Percentiles rank a stretch among this genome's conserved stretches.
These are phyloP conservation scores for Muschampia plurimacula DNA, from an alignment of 2,888 invertebrate species.

Conservation along the genomic window DNA sequence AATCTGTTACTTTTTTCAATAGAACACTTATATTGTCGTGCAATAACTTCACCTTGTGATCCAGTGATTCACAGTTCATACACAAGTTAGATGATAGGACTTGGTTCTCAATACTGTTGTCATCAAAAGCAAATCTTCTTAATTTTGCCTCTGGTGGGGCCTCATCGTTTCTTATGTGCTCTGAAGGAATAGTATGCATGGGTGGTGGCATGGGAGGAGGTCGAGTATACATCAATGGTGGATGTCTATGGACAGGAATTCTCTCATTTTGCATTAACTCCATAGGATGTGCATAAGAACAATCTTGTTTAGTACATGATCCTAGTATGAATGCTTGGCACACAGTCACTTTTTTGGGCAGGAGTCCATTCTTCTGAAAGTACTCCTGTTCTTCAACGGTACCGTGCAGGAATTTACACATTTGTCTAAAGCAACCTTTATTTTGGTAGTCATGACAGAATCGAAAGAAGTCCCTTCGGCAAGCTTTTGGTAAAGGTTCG, in stretches of 20 bases:
- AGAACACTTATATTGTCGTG: conserved; percentile 82
- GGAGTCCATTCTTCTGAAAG: conserved; percentile 87
- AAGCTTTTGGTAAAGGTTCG: conserved; percentile 67
- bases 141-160: conserved; percentile 77
- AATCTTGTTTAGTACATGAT: conserved; percentile 82
- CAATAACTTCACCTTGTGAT: conserved; percentile 75
- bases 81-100: conserved; percentile 64
- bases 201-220: conserved; percentile 58
- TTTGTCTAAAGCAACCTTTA: conserved; percentile 87
- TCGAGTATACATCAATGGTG: conserved; percentile 56
- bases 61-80: conserved; percentile 70
- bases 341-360: conserved; percentile 80
- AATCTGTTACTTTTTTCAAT: conserved; percentile 75
- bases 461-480: conserved; percentile 73
- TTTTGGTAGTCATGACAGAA: conserved; percentile 89
- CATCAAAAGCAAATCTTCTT: conserved; percentile 70
- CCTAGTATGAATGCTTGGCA: conserved; percentile 87
- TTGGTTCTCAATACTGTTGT: conserved; percentile 65
- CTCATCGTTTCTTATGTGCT: conserved; percentile 68
- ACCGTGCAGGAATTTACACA: conserved; percentile 90
- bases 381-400: conserved; percentile 89
- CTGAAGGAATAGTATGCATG: conserved; percentile 60
- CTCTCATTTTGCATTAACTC: conserved; percentile 60
- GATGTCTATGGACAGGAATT: conserved; percentile 50
- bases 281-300: conserved; percentile 65